Base-by-base conservation (phyloP, 2,888 invertebrate species). In the Hirtodrosophila trivittata region DNA sequence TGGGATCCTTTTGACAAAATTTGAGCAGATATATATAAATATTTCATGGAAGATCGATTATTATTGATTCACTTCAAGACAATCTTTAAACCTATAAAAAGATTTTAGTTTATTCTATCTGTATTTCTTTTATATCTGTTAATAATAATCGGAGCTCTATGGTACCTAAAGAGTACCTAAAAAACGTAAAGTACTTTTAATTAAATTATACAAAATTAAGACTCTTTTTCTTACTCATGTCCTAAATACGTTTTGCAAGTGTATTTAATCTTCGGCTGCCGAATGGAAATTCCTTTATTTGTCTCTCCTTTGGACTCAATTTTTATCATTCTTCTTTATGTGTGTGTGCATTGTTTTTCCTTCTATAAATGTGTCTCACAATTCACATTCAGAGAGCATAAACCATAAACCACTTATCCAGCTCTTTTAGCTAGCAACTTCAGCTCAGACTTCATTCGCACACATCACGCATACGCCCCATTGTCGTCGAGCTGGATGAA, bases 281-380 rank as follows among this genome's bases (percentile, higher is more conserved):
- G 12, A 37, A 30, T 8, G 28, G 1, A 8, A 2, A 9, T 7
- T 2, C 28, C 28, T 28, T 9, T 5, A 28, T 7, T 28, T n/a
- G 28, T 9, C 28, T 28, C 28, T 28, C 9, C 25, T 9, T 21
- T 21, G 18, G 2, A 21, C 18, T 21, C 18, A 21, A 32, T 32
- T 32, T n/a, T 35, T 66, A 33, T 45, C 5, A 10, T n/a, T 46
- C 21, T 52, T 14, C 52, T 21, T 28, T 18, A 32, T 12, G 8
- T 56, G 18, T 74, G 62, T 67, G 68, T 68, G 63, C 33, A 52
- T 63, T 59, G 37, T 28, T 52, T 58, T 58, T 66, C 45, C 57
- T 49, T 60, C 57, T 59, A 37, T 67, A 43, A 59, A 38, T 76
- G 71, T 75, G 57, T 69, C 55, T 87, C 59, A 63, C 56, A 58